phyloP scores from a whole-genome alignment of 2,113 vertebrate species.

The Stomatorhinus ivindoensis region DNA sequence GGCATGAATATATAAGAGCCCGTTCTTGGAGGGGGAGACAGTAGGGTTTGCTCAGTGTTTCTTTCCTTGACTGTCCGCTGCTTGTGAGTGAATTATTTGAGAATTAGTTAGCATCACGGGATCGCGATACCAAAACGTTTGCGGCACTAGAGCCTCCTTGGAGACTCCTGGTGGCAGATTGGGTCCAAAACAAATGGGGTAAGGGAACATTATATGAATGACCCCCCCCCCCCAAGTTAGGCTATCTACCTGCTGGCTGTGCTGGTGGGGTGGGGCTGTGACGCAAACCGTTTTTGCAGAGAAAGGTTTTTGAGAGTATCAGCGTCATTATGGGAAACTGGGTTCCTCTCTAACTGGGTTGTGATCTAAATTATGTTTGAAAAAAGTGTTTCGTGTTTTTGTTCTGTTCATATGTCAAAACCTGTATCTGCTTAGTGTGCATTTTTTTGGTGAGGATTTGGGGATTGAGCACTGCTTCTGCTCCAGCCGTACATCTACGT shows the following conservation, averaged over 20 bases:
- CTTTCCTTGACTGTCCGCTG: background rate
- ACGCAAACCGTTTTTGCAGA: background rate
- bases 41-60: background rate
- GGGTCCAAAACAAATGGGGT: background rate
- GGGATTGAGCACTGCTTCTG: background rate
- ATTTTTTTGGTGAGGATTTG: background rate
- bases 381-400: background rate
- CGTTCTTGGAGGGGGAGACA: background rate
- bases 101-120: background rate
- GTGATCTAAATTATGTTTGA: background rate
- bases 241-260: too few species aligned
- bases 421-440: background rate
- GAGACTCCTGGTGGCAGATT: background rate
- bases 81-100: background rate
- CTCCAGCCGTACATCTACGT: background rate
- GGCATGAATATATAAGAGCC: background rate
- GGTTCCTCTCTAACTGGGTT: background rate
- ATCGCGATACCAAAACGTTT: background rate
- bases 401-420: background rate
- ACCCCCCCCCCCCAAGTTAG: background rate
- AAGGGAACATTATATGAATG: background rate
- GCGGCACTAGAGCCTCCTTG: background rate
- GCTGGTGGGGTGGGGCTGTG: background rate
- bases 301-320: background rate
- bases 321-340: background rate